Conservation (phyloP, 2,113 vertebrate species). For the Bufo bufo region DNA sequence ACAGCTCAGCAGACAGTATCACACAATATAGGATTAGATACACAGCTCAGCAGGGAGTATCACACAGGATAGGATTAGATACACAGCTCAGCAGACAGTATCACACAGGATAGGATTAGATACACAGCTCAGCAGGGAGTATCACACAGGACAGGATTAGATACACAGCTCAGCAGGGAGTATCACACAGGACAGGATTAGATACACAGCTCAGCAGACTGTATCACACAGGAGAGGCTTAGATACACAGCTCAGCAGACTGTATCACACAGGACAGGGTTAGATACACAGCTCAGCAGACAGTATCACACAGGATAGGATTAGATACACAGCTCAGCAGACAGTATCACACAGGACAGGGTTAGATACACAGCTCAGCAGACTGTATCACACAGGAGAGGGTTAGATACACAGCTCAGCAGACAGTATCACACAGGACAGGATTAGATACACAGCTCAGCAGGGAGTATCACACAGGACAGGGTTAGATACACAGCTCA, state of each 20-base stretch:
- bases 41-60: neutral
- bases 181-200: neutral
- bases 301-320: neutral
- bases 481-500: constrained; percentile 2
- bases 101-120: too few relatives aligned
- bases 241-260: too few relatives aligned
- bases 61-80: neutral
- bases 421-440: neutral
- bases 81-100: neutral
- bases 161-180: neutral
- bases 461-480: neutral
- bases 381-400: neutral
- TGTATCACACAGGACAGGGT: neutral
- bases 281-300: neutral
- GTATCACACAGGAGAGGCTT: too few relatives aligned
- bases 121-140: too few relatives aligned
- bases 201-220: neutral
- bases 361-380: neutral
- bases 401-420: neutral
- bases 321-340: neutral
- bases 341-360: neutral
- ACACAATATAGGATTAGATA: neutral
- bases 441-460: neutral
- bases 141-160: too few relatives aligned
- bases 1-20: neutral